Evolutionary conservation across 1,140 invertebrate species (phyloP).

Genomic region (Acromyrmex heyeri): DNA sequence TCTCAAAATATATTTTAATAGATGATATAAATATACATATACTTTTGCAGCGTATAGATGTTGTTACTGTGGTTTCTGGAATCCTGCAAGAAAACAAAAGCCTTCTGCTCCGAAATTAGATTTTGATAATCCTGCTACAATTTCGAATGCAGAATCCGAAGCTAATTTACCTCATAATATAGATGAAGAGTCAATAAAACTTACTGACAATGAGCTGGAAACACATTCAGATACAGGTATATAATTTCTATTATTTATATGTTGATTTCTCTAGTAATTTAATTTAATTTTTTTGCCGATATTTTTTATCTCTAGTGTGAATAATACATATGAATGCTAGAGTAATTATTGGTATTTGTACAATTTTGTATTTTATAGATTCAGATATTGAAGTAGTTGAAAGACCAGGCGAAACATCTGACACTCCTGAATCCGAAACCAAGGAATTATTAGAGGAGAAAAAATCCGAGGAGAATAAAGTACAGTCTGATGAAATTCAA

Average conservation of each 20-base stretch:
- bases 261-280: not conserved
- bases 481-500: conserved; percentile 36
- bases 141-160: conserved; percentile 25
- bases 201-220: conserved; percentile 19
- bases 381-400: conserved; percentile 83
- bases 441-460: conserved; percentile 49
- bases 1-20: conserved; percentile 5
- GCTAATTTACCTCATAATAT: too few relatives aligned
- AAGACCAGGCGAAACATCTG: conserved; percentile 70
- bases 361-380: conserved; percentile 73
- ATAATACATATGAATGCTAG: conserved; percentile 20
- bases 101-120: conserved; percentile 91
- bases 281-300: not conserved
- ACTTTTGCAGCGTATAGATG: conserved; percentile 91
- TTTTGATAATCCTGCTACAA: not conserved
- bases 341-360: not conserved
- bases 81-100: conserved; percentile 94
- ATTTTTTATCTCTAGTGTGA: not conserved
- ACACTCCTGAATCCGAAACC: conserved; percentile 59
- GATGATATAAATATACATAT: conserved; percentile 23
- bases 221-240: conserved; percentile 75
- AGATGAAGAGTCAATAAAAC: conserved; percentile 15
- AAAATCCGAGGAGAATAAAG: conserved; percentile 11
- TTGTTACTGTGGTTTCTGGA: conserved; percentile 95
- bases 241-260: not conserved